A percentile compares a stretch with the other conserved stretches of the same genome.
Evolutionary conservation across 2,797 vertebrate species (phyloP).

Genomic region (Alca torda): DNA sequence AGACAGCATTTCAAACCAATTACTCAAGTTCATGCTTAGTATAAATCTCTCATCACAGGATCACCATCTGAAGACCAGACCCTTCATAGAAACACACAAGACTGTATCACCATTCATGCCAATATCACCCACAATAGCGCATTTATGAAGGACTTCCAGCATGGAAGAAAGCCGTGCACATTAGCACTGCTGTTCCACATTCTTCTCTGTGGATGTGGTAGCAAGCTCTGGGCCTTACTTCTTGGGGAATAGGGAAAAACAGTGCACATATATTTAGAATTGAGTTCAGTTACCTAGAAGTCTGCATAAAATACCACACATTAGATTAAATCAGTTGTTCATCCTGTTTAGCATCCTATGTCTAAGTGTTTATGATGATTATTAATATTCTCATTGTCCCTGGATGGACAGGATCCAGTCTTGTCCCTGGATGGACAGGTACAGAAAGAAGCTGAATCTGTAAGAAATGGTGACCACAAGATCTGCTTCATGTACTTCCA

Average conservation of each 20-base stretch:
- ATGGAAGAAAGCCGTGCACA: not conserved
- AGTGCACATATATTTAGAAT: not conserved
- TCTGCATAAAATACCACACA: not conserved
- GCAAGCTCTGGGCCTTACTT: not conserved
- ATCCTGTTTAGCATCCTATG: not conserved
- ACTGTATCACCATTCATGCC: not conserved
- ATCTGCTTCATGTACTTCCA: not conserved
- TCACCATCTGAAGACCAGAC: slow-evolving; percentile 3
- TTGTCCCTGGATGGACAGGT: not conserved
- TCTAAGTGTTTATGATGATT: not conserved
- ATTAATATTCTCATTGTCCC: not conserved
- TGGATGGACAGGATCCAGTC: too few species aligned
- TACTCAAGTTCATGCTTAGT: not conserved
- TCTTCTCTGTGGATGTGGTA: not conserved
- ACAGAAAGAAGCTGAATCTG: not conserved
- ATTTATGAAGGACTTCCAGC: not conserved
- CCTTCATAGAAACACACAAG: not conserved
- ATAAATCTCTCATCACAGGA: slow-evolving; percentile 5
- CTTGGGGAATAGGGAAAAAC: not conserved
- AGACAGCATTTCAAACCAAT: slow-evolving; percentile 53
- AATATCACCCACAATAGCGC: not conserved
- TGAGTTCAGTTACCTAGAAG: not conserved
- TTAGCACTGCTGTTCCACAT: not conserved
- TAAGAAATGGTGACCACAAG: not conserved
- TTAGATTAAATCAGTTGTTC: not conserved